Evolutionary conservation across 2,888 invertebrate genomes (phyloP), one percentile per base, ranked within the genome.

Genomic region (Drosophila helvetica): DNA sequence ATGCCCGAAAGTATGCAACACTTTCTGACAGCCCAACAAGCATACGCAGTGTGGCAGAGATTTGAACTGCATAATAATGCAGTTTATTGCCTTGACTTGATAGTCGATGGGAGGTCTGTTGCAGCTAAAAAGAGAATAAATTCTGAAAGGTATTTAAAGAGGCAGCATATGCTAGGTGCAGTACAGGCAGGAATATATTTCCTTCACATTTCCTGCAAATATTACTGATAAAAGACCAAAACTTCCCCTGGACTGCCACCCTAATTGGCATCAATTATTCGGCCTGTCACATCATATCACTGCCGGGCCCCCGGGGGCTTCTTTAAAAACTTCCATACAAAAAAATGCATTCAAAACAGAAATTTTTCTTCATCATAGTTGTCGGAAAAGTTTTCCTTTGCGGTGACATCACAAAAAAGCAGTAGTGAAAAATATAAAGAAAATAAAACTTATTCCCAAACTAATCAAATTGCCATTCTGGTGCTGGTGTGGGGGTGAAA

Each of bases 401-500:
- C 12, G 38, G 56, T 42, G 71, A 64, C 51, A 38, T 58, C 63
- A 43, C 6, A 18, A 10, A 15, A 18, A 22, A 63, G 19, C 12
- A 7, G 38, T n/a, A 38, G 38, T 38, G 38, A 38, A 38, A 38
- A 38, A 38, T 38, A 38, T 38, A 38, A n/a, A 6, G 38, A 19
- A 6, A 17, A 38, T 17, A 19, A 53, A 68, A 80, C 61, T 75
- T 68, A 60, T 80, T 78, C 7, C 54, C 33, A 48, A 84, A 81
- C 82, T 75, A 68, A 86, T 80, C 79, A 66, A 81, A 80, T 78
- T 84, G 85, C 30, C 64, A 70, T 78, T 61, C 54, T 61, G 48
- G 18, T 25, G 38, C 15, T 60, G 57, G 12, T 5, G 22, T 4
- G 4, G 22, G 38, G 38, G 38, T 38, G 47, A 33, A 71, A 75